phyloP scores from a whole-genome alignment of 2,797 vertebrate genomes.

The Smutsia gigantea region DNA sequence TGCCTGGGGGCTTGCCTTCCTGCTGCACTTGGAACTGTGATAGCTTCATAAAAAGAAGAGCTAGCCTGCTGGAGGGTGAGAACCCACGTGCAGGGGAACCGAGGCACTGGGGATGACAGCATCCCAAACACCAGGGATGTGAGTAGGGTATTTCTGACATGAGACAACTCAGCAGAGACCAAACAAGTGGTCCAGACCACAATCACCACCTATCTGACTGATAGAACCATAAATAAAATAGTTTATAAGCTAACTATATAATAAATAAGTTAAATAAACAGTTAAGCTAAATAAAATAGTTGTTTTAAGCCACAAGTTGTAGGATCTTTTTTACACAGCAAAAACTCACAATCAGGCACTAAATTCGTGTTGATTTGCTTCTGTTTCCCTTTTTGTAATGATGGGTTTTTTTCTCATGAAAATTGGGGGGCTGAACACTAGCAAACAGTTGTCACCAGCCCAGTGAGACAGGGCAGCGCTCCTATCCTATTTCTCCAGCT shows the following conservation, averaged over 20 bases:
- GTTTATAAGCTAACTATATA: no score
- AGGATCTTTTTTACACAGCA: not conserved
- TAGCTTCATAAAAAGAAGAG: not conserved
- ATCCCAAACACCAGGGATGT: not conserved
- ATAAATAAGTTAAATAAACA: no score
- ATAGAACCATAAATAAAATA: not conserved
- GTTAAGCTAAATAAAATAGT: not conserved
- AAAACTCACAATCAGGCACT: not conserved
- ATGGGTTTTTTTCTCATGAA: not conserved
- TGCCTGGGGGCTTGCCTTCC: not conserved
- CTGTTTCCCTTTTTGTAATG: not conserved
- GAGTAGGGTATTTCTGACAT: not conserved
- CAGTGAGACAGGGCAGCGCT: not conserved
- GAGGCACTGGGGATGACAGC: not conserved
- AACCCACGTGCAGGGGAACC: not conserved
- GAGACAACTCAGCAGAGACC: not conserved
- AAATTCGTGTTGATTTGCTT: not conserved
- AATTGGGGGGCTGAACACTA: not conserved
- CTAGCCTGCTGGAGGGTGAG: not conserved
- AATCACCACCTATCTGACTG: not conserved
- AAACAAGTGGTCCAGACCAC: not conserved
- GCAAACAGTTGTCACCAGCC: not conserved
- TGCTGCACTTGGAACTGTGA: not conserved
- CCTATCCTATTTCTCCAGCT: not conserved
- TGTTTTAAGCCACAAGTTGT: not conserved